Base-by-base conservation (phyloP, 2,113 vertebrate genomes). In the Osmerus mordax region DNA sequence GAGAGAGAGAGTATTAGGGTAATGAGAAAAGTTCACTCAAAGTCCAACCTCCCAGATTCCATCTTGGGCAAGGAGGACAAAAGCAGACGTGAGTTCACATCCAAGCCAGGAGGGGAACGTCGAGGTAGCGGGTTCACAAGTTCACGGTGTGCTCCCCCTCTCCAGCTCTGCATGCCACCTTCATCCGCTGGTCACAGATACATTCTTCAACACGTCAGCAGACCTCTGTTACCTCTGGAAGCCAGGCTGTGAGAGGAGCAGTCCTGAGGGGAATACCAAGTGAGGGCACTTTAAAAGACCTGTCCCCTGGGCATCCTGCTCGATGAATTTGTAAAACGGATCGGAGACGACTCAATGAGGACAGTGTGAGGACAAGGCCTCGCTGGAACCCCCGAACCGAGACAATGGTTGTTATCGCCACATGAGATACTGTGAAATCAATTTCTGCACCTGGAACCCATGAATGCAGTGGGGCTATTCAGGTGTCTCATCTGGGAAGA, bases 1-100 rank as follows among this genome's bases (percentile, higher is more conserved):
- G 29, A 47, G 41, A 51, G 36, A 62, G 66, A 75, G 83, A 77
- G 77, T 87, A 82, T 71, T 80, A 72, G 85, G 83, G 83, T 90
- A 91, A 93, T 90, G 82, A 90, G 86, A 89, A 91, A 89, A 91
- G 91, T 92, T 93, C 92, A 92, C 71, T 52, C 72, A 90, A 89
- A 93, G 92, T 93, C 89, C 91, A 93, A 84, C 78, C 78, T 84
- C 80, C 74, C 83, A 83, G 88, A 85, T 88, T 88, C 78, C 82
- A 86, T 86, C 89, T 86, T 89, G 82, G 67, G 77, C 73, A 76
- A 61, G 75, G 69, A 73, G 78, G 86, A 90, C 78, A 88, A 90
- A 88, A 60, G 81, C 79, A 81, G 80, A 70, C 18, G 71, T 75
- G 82, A 84, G 85, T 89, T 89, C 85, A 84, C 82, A 85, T 84